Evolutionary conservation across 2,797 vertebrate species (phyloP).

Genomic region (Sebastiscus albofasciatus): DNA sequence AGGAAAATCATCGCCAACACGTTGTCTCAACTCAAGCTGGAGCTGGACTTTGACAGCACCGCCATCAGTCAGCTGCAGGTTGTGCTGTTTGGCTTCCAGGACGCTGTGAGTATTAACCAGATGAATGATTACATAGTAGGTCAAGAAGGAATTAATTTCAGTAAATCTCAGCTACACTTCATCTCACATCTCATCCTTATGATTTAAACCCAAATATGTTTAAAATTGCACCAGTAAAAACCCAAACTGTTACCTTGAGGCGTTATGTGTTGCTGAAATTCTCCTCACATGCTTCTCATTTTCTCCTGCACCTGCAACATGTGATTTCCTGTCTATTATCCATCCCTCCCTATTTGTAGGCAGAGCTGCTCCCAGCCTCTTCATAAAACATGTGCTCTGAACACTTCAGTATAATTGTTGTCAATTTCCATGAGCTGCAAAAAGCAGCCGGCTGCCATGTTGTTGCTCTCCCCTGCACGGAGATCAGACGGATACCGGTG

Average conservation of each 20-base stretch:
- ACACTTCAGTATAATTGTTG: slow-evolving; percentile 25
- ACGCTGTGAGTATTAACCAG: slow-evolving; percentile 88
- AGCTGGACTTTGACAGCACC: slow-evolving; percentile 96
- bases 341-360: neutral
- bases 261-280: neutral
- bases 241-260: neutral
- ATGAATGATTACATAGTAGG: neutral
- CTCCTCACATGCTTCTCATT: neutral
- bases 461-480: slow-evolving; percentile 7
- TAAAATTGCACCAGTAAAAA: neutral
- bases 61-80: slow-evolving; percentile 98
- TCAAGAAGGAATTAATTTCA: neutral
- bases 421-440: slow-evolving; percentile 34
- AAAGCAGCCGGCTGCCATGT: slow-evolving; percentile 23
- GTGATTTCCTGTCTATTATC: slow-evolving; percentile 21
- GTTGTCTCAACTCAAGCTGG: slow-evolving; percentile 94
- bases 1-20: slow-evolving; percentile 95
- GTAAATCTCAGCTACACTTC: neutral
- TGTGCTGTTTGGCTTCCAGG: slow-evolving; percentile 96
- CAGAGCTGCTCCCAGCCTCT: slow-evolving; percentile 6
- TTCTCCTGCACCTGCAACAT: neutral
- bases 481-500: slow-evolving; percentile 19
- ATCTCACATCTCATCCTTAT: neutral
- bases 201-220: neutral
- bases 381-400: slow-evolving; percentile 28